Conservation (phyloP, 2,888 invertebrate species). For the Monoplex corrugatus region DNA sequence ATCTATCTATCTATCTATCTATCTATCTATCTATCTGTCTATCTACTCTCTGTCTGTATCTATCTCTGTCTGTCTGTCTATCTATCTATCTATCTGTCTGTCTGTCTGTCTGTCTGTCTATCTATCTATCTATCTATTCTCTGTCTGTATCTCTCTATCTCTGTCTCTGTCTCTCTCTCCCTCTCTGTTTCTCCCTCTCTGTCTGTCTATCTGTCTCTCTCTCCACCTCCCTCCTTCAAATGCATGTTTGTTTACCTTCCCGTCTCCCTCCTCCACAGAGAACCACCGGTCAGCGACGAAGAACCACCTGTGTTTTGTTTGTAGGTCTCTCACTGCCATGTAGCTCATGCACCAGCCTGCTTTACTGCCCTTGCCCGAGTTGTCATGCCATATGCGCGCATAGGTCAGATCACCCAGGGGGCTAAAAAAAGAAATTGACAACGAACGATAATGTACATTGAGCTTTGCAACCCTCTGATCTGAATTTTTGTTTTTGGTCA, state of each 20-base stretch:
- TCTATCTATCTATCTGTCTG: too few relatives aligned
- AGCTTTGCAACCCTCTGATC: background rate
- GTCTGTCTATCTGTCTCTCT: background rate
- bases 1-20: too few relatives aligned
- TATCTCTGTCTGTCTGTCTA: too few relatives aligned
- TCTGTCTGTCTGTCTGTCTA: too few relatives aligned
- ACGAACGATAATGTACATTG: background rate
- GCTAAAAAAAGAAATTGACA: constrained; percentile 72
- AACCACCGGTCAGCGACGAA: constrained; percentile 83
- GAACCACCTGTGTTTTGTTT: constrained; percentile 82
- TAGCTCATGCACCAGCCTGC: constrained; percentile 83
- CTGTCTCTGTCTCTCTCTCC: too few relatives aligned
- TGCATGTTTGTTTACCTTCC: constrained; percentile 75
- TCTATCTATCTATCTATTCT: too few relatives aligned
- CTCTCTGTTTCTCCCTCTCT: background rate
- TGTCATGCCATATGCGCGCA: constrained; percentile 83
- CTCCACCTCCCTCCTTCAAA: background rate
- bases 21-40: too few relatives aligned
- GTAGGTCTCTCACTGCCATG: constrained; percentile 82
- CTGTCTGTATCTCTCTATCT: too few relatives aligned
- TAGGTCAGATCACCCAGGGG: constrained; percentile 82
- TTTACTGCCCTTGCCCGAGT: constrained; percentile 81
- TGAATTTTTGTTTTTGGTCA: too few relatives aligned
- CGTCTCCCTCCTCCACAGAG: constrained; percentile 83
- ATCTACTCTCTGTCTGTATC: too few relatives aligned